Conservation (phyloP, 2,888 invertebrate genomes). For the Odontothrips loti region DNA sequence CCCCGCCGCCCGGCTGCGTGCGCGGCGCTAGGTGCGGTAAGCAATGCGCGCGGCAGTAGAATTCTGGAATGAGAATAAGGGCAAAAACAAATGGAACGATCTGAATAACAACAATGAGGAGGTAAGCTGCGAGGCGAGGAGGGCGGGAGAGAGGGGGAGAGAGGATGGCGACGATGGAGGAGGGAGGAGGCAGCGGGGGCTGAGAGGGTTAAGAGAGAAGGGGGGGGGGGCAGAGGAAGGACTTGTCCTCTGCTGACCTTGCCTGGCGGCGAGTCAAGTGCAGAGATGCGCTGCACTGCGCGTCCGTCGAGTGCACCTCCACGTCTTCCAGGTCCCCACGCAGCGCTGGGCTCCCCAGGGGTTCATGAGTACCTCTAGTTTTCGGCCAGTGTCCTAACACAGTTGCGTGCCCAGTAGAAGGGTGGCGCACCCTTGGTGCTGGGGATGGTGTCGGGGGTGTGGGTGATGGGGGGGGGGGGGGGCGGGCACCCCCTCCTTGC, state of each 20-base stretch:
- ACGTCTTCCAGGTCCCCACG: too few species aligned
- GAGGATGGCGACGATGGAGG: too few species aligned
- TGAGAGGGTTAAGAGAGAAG: too few species aligned
- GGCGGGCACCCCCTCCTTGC: background rate
- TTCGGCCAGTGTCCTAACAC: too few species aligned
- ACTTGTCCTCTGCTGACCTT: slow-evolving; percentile 19
- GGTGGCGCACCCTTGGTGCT: background rate
- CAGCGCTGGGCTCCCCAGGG: too few species aligned
- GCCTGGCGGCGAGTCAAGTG: background rate
- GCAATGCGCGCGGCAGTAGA: background rate
- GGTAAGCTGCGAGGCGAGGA: background rate
- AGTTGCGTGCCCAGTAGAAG: too few species aligned
- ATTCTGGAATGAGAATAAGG: slow-evolving; percentile 16
- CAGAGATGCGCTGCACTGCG: background rate
- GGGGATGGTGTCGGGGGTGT: background rate
- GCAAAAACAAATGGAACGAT: slow-evolving; percentile 23
- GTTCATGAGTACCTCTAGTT: too few species aligned
- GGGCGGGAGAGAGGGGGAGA: too few species aligned
- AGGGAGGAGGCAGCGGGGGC: too few species aligned
- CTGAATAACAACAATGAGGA: slow-evolving; percentile 25
- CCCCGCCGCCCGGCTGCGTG: background rate
- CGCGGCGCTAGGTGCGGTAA: background rate
- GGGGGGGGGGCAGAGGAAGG: background rate
- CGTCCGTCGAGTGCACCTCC: too few species aligned
- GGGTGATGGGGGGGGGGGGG: background rate